A percentile compares a stretch with the other conserved stretches of the same genome.
phyloP scores from a whole-genome alignment of 1,140 invertebrate species.

The Diachasmimorpha longicaudata region DNA sequence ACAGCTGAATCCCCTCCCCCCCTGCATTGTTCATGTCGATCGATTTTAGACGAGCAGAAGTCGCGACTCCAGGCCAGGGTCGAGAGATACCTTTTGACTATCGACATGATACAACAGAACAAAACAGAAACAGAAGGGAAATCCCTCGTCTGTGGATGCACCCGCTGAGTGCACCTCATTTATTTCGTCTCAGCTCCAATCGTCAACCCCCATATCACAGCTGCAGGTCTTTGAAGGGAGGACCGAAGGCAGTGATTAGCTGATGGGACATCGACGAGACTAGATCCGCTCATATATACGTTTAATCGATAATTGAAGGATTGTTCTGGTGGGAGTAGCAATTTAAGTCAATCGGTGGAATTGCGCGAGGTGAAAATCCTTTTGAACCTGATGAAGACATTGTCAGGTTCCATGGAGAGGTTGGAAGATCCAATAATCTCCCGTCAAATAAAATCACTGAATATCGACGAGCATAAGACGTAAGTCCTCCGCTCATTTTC shows the following conservation, averaged over 20 bases:
- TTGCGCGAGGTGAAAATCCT: no score
- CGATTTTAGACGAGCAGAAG: constrained; percentile 24
- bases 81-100: constrained; percentile 17
- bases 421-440: not conserved
- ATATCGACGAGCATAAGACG: not conserved
- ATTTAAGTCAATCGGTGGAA: no score
- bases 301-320: no score
- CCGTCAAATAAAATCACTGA: not conserved
- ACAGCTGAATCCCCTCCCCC: constrained; percentile 21
- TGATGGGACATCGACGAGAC: no score
- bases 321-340: no score
- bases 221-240: not conserved
- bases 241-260: not conserved
- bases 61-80: constrained; percentile 24
- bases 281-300: no score
- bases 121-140: not conserved
- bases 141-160: not conserved
- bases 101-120: not conserved
- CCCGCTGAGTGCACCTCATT: not conserved
- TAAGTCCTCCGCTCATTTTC: not conserved
- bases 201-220: not conserved
- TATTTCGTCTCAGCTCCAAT: not conserved
- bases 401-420: no score
- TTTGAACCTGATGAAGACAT: no score
- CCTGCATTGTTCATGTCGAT: constrained; percentile 29